Percentiles rank a stretch among this genome's conserved stretches.
Evolutionary conservation across 2,113 vertebrate genomes (phyloP).

Genomic region (Percopsis transmontana): DNA sequence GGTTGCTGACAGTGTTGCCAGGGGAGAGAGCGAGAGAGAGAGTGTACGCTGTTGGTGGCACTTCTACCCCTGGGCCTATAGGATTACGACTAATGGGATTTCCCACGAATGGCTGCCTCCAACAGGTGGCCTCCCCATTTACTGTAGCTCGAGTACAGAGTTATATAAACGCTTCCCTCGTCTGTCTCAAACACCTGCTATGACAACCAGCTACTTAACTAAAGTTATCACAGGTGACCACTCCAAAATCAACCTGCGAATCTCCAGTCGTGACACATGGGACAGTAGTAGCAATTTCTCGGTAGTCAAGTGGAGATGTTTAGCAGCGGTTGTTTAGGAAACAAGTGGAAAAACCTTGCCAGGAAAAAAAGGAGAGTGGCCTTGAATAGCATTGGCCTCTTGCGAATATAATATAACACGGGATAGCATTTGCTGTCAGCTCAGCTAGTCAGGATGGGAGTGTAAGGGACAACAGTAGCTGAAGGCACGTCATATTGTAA

Average conservation of each 20-base stretch:
- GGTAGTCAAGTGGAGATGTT: too few species aligned
- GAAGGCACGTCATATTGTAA: constrained; percentile 49
- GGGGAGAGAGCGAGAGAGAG: constrained; percentile 10
- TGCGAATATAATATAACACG: background rate
- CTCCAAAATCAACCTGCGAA: too few species aligned
- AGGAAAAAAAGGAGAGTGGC: too few species aligned
- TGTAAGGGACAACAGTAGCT: constrained; percentile 45
- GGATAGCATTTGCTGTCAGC: background rate
- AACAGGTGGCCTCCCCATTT: constrained; percentile 67
- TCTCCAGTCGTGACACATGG: too few species aligned
- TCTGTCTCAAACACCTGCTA: background rate
- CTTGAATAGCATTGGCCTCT: too few species aligned
- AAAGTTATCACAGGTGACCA: too few species aligned
- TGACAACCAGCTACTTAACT: too few species aligned
- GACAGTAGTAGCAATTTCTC: too few species aligned
- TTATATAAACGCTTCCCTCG: constrained; percentile 28
- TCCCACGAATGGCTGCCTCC: constrained; percentile 56
- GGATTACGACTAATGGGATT: constrained; percentile 77
- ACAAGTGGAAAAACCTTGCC: too few species aligned
- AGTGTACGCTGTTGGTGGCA: constrained; percentile 14
- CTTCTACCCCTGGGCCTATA: constrained; percentile 31
- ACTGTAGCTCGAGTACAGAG: constrained; percentile 54
- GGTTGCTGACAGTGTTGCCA: constrained; percentile 24
- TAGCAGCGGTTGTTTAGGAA: too few species aligned
- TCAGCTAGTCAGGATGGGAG: background rate